A percentile compares a stretch with the other conserved stretches of the same genome.
phyloP scores from a whole-genome alignment of 64 coral and sea anemone genomes.

The Acropora yongei region DNA sequence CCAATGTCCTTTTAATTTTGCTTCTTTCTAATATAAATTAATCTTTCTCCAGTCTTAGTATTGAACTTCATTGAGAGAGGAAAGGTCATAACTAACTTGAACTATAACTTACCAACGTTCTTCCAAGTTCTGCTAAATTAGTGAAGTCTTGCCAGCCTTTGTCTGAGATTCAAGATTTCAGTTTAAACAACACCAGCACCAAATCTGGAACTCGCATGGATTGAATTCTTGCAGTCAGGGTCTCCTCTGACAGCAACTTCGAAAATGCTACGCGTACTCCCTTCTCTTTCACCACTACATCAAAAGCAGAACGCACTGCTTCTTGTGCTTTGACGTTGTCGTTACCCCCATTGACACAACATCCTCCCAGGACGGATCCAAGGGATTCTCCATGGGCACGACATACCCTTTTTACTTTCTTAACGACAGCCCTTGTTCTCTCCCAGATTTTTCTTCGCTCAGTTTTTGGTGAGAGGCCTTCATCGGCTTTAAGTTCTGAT shows the following conservation, averaged over 20 bases:
- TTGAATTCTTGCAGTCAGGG: background rate
- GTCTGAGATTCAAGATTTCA: conserved; percentile 20
- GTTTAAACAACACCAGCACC: conserved; percentile 1
- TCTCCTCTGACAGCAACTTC: conserved; percentile 4
- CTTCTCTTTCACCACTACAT: background rate
- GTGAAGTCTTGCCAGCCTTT: conserved; percentile 18
- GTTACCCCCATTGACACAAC: background rate
- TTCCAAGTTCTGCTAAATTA: conserved; percentile 33
- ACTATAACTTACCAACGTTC: conserved; percentile 23
- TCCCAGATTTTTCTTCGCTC: conserved; percentile 19
- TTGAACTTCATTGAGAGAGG: no score
- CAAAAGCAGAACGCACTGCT: background rate
- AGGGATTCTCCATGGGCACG: conserved; percentile 3
- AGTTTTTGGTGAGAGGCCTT: conserved; percentile 6
- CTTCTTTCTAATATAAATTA: no score
- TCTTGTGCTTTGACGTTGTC: background rate
- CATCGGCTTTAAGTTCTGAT: background rate
- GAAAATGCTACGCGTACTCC: conserved; percentile 5
- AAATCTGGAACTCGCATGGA: conserved; percentile 11
- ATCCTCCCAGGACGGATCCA: conserved; percentile 1
- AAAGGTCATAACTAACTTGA: background rate
- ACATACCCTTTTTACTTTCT: background rate
- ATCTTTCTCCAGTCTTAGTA: no score
- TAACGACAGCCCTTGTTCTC: background rate
- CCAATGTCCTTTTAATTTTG: no score